Conservation (phyloP, 2,113 vertebrate genomes). For the Galbula dea region DNA sequence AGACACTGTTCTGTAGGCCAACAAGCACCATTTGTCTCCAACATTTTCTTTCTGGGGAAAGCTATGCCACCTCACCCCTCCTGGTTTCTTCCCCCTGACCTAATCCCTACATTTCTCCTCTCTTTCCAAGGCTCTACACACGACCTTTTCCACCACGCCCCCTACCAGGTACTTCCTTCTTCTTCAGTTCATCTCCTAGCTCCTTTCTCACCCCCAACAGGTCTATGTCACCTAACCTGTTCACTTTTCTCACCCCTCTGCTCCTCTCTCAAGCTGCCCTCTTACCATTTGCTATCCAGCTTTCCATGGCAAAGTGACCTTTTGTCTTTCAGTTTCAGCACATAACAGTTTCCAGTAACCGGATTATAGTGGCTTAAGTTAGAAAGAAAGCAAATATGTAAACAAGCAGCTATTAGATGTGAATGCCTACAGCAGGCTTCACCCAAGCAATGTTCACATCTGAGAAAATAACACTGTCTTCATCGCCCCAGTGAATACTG, state of each 20-base stretch:
- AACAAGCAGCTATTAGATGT: neutral
- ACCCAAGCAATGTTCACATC: neutral
- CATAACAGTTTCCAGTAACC: neutral
- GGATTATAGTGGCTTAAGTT: neutral
- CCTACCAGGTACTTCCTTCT: neutral
- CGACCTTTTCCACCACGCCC: neutral
- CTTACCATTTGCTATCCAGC: neutral
- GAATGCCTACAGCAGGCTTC: neutral
- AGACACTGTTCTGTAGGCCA: neutral
- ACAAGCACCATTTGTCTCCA: neutral
- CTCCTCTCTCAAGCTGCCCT: neutral
- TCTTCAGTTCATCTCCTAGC: neutral
- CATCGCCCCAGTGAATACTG: neutral
- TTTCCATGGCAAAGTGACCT: neutral
- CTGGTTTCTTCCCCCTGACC: neutral
- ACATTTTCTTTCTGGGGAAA: neutral
- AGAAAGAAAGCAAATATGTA: constrained; percentile 21
- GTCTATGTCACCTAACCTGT: neutral
- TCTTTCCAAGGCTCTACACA: neutral
- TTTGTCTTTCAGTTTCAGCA: neutral
- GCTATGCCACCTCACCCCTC: neutral
- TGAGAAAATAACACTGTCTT: neutral
- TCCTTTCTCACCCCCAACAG: no score
- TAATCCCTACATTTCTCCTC: neutral
- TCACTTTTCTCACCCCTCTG: neutral